Evolutionary conservation across 92 coral and sea anemone species (phyloP).

Genomic region (Virgularia gustaviana): DNA sequence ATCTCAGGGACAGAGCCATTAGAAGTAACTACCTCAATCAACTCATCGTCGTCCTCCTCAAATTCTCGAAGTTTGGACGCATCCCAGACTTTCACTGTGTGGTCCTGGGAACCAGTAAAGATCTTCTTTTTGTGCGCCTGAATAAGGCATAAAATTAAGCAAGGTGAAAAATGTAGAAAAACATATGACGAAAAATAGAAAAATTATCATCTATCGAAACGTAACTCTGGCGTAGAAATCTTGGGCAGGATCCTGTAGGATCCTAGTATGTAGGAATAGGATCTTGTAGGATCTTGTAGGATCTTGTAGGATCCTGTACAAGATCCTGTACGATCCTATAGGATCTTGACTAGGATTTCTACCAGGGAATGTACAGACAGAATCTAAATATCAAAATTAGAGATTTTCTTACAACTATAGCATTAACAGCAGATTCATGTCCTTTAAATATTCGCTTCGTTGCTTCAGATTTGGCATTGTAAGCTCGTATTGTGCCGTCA

Average conservation of each 20-base stretch:
- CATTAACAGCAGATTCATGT: slow-evolving; percentile 53
- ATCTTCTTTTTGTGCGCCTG: slow-evolving; percentile 67
- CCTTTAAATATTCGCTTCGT: slow-evolving; percentile 72
- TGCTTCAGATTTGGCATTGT: slow-evolving; percentile 76
- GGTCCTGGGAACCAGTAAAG: slow-evolving; percentile 69
- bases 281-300: no score
- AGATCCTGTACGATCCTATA: no score
- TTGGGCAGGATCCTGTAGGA: no score
- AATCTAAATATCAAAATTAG: no score
- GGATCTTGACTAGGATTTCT: no score
- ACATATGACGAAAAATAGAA: no score
- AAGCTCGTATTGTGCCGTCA: slow-evolving; percentile 60
- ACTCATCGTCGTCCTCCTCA: slow-evolving; percentile 76
- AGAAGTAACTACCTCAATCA: slow-evolving; percentile 28
- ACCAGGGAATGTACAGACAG: no score
- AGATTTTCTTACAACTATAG: slow-evolving; percentile 64
- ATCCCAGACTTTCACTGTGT: slow-evolving; percentile 73
- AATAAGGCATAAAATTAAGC: neutral
- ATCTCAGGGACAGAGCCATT: no score
- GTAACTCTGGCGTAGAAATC: no score
- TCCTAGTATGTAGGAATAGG: no score
- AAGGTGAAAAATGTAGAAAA: neutral
- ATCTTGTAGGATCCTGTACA: no score
- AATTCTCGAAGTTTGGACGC: slow-evolving; percentile 78
- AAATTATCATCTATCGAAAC: no score